Percentiles rank a stretch among this genome's conserved stretches.
phyloP scores from a whole-genome alignment of 2,888 invertebrate species.

The Drosophila falleni region DNA sequence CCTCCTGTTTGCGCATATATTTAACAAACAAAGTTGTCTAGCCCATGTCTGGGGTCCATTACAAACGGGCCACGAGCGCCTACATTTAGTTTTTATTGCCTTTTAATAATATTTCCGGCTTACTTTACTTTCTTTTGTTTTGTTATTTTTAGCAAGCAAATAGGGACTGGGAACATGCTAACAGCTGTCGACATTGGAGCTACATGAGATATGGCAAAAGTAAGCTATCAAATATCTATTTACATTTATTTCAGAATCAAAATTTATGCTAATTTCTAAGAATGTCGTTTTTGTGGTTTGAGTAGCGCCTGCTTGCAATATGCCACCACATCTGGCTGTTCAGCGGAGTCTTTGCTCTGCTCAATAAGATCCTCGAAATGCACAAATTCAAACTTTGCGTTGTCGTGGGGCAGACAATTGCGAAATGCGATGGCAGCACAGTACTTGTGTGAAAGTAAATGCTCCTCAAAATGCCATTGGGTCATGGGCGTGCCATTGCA shows the following conservation, averaged over 20 bases:
- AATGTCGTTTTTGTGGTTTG: slow-evolving; percentile 74
- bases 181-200: slow-evolving; percentile 46
- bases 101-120: slow-evolving; percentile 77
- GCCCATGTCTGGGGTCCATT: slow-evolving; percentile 69
- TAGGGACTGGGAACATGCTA: slow-evolving; percentile 18
- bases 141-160: slow-evolving; percentile 34
- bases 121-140: slow-evolving; percentile 32
- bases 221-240: slow-evolving; percentile 28
- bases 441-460: slow-evolving; percentile 90
- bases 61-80: slow-evolving; percentile 30
- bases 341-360: slow-evolving; percentile 67
- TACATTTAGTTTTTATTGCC: slow-evolving; percentile 73
- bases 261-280: slow-evolving; percentile 31
- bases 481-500: slow-evolving; percentile 87
- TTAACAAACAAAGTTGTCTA: slow-evolving; percentile 63
- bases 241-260: slow-evolving; percentile 58
- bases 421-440: slow-evolving; percentile 91
- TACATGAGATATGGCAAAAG: slow-evolving; percentile 9
- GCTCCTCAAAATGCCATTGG: slow-evolving; percentile 94
- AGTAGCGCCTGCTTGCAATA: slow-evolving; percentile 76
- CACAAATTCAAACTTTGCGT: slow-evolving; percentile 86
- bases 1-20: slow-evolving; percentile 60
- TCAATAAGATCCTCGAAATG: slow-evolving; percentile 88
- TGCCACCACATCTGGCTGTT: slow-evolving; percentile 62
- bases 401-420: slow-evolving; percentile 74